A percentile compares a stretch with the other conserved stretches of the same genome.
These are phyloP conservation scores for Drosophila funebris DNA, from an alignment of 1,140 invertebrate genomes.

Conservation along the genomic window DNA sequence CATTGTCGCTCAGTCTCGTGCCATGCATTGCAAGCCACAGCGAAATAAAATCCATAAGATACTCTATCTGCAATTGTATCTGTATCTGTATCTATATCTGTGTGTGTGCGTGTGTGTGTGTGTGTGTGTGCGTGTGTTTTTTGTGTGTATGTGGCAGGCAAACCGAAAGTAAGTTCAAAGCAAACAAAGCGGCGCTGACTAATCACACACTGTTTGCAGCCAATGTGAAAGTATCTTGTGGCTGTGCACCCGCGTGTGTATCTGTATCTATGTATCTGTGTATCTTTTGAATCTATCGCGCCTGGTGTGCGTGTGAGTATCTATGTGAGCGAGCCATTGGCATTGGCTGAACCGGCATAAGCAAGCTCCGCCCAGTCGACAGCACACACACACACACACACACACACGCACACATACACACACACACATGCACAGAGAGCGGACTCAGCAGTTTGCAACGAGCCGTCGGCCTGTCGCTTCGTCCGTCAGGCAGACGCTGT, in stretches of 20 bases:
- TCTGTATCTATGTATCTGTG: conserved; percentile 21
- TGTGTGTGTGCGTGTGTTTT: neutral
- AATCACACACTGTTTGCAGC: conserved; percentile 30
- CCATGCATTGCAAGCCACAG: conserved; percentile 52
- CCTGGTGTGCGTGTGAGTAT: neutral
- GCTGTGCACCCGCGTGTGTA: too few species aligned
- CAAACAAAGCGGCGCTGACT: conserved; percentile 4
- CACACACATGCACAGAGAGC: too few species aligned
- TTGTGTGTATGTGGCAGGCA: neutral
- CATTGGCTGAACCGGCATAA: conserved; percentile 13
- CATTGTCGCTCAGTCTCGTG: conserved; percentile 60
- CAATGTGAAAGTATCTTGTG: conserved; percentile 27
- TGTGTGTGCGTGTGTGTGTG: neutral
- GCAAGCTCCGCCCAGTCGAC: conserved; percentile 18
- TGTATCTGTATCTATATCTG: conserved; percentile 1
- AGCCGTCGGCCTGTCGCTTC: conserved; percentile 16
- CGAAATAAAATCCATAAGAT: conserved; percentile 5
- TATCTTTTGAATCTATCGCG: conserved; percentile 20
- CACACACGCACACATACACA: too few species aligned
- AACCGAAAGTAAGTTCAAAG: conserved; percentile 5
- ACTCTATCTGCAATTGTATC: neutral
- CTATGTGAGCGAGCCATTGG: conserved; percentile 13
- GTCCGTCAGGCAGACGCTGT: conserved; percentile 22
- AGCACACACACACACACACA: too few species aligned
- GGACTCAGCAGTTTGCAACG: neutral